Base-by-base conservation (phyloP, 37 sponge, comb jelly and placozoan species). In the Mnemiopsis leidyi region DNA sequence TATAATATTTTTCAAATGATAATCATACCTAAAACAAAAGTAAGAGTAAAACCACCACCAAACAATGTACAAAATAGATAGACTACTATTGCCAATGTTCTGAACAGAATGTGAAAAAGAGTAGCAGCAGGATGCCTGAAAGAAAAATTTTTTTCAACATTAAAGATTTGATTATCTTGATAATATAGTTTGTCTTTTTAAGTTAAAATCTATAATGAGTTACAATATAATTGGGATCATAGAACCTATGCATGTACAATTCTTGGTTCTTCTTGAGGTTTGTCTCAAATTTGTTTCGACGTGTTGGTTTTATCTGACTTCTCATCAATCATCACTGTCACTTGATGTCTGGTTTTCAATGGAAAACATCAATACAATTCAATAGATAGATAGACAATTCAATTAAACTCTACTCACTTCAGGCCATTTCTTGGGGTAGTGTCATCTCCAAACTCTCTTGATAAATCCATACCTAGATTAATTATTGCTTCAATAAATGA, bases 361-460 rank as follows among this genome's bases (percentile, higher is more conserved):
- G n/a, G n/a, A n/a, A n/a, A n/a, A n/a, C n/a, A n/a, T n/a, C n/a
- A n/a, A n/a, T n/a, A n/a, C n/a, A 48, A 48, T 48, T 48, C 13
- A 48, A 48, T 18, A 18, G 61, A 48, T 48, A 48, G 13, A 18
- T 48, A 48, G 13, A 48, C 61, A 13, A 5, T 71, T 28, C 30
- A 71, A 23, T n/a, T 34, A 31, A 82, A 29, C 35, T 82, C 9
- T 7, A 85, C 90, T 85, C 26, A 85, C 90, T 85, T 85, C 0
- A 85, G 90, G 23, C 90, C 90, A 85, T 85, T 85, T 16, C 35
- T 28, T 36, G 90, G 90, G 21, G 90, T 33, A 24, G 90, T 36
- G n/a, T 85, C 90, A 85, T 85, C 90, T 23, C 90, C 90, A 85
- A 85, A 85, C 35, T 85, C 90, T n/a, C 90, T 39, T 16, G 90